phyloP scores from a whole-genome alignment of 2,888 invertebrate genomes.

The Polyommatus icarus region DNA sequence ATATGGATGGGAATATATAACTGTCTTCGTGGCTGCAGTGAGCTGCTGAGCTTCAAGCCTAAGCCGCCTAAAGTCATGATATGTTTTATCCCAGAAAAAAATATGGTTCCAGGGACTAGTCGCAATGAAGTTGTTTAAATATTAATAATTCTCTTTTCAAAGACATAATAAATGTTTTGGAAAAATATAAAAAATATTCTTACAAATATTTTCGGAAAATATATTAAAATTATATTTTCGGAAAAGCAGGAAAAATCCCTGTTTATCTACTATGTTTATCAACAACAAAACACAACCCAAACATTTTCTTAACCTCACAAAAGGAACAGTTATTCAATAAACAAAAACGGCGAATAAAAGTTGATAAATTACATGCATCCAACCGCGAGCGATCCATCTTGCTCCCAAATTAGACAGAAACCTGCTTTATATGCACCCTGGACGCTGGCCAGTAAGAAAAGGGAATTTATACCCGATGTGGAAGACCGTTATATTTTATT shows the following conservation, averaged over 20 bases:
- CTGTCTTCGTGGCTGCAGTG: too few species aligned
- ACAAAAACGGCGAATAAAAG: slow-evolving; percentile 52
- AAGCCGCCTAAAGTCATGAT: too few species aligned
- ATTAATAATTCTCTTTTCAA: too few species aligned
- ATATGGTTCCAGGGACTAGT: too few species aligned
- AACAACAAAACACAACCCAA: neutral
- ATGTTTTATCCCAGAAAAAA: too few species aligned
- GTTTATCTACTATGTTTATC: neutral
- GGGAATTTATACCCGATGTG: slow-evolving; percentile 54
- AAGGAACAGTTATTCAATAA: slow-evolving; percentile 46
- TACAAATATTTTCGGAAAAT: too few species aligned
- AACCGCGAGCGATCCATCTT: slow-evolving; percentile 59
- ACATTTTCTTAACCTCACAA: slow-evolving; percentile 5
- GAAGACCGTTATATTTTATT: slow-evolving; percentile 69
- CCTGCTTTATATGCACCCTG: slow-evolving; percentile 61
- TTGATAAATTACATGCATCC: slow-evolving; percentile 58
- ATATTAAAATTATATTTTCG: too few species aligned
- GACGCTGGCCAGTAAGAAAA: slow-evolving; percentile 59
- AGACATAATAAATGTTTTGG: too few species aligned
- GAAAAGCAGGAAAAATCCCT: neutral
- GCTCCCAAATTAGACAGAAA: slow-evolving; percentile 57
- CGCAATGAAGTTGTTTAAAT: too few species aligned
- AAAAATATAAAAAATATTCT: neutral
- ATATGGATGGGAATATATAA: too few species aligned
- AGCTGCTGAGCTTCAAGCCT: too few species aligned